These are phyloP conservation scores for Neocloeon triangulifer DNA, from an alignment of 1,140 invertebrate genomes.

Conservation along the genomic window DNA sequence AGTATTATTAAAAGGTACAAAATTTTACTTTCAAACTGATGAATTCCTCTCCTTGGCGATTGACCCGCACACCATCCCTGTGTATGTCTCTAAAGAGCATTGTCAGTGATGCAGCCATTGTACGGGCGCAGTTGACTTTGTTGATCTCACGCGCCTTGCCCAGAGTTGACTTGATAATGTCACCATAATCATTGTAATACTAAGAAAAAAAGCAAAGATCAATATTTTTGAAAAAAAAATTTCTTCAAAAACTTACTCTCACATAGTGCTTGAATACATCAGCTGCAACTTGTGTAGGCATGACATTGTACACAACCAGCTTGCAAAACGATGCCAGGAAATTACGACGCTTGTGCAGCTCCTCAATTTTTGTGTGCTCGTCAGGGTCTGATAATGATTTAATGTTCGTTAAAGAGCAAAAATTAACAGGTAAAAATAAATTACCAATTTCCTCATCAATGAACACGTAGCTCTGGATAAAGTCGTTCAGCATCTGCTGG, in stretches of 20 bases:
- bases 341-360: conserved; percentile 85
- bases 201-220: conserved; percentile 20
- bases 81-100: conserved; percentile 56
- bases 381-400: conserved; percentile 29
- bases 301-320: conserved; percentile 90
- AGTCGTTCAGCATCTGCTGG: conserved; percentile 64
- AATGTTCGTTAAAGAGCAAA: conserved; percentile 2
- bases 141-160: conserved; percentile 94
- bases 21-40: conserved; percentile 56
- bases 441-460: conserved; percentile 58
- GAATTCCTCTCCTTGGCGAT: conserved; percentile 54
- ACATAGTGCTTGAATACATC: conserved; percentile 96
- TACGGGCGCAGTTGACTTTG: conserved; percentile 87
- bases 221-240: neutral
- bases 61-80: conserved; percentile 29
- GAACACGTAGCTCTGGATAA: conserved; percentile 89
- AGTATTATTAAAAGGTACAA: neutral
- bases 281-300: conserved; percentile 74
- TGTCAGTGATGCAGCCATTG: conserved; percentile 79
- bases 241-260: conserved; percentile 32
- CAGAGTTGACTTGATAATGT: conserved; percentile 94
- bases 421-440: neutral
- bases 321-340: conserved; percentile 94
- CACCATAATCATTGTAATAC: conserved; percentile 98
- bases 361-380: conserved; percentile 85